These are phyloP conservation scores for Entomobrya proxima DNA, from an alignment of 2,888 invertebrate genomes.

Conservation along the genomic window DNA sequence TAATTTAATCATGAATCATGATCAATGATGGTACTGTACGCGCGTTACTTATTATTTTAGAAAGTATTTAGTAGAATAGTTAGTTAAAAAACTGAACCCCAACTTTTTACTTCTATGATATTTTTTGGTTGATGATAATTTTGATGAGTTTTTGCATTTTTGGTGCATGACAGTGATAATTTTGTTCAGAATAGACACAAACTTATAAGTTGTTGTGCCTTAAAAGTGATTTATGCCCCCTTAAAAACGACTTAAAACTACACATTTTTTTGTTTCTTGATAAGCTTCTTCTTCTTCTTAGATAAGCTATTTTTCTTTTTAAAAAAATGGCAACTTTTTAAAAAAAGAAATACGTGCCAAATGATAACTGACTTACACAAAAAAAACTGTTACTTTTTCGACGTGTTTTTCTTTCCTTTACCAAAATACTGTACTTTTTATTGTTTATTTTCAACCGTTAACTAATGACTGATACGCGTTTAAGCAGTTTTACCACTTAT, in stretches of 20 bases:
- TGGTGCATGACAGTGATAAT: too few relatives aligned
- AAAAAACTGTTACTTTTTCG: too few relatives aligned
- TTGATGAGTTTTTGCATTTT: too few relatives aligned
- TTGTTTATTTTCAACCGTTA: background rate
- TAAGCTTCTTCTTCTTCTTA: background rate
- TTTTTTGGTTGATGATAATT: background rate
- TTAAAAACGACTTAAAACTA: slow-evolving; percentile 14
- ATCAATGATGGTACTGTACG: background rate
- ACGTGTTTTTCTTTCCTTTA: too few relatives aligned
- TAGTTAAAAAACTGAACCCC: slow-evolving; percentile 48
- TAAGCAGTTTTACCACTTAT: too few relatives aligned
- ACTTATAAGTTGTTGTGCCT: slow-evolving; percentile 6
- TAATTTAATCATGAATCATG: slow-evolving; percentile 16
- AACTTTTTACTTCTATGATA: background rate
- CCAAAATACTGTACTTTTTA: slow-evolving; percentile 8
- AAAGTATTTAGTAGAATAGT: background rate
- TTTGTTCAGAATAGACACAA: too few relatives aligned
- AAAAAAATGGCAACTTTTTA: slow-evolving; percentile 13
- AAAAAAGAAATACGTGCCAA: slow-evolving; percentile 22
- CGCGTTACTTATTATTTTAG: slow-evolving; percentile 23
- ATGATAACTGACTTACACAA: too few relatives aligned
- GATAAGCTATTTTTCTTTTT: slow-evolving; percentile 7
- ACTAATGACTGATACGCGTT: background rate
- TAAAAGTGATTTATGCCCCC: too few relatives aligned
- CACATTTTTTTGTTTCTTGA: slow-evolving; percentile 17